Evolutionary conservation across 2,888 invertebrate genomes (phyloP).

Genomic region (Melipona bicolor): DNA sequence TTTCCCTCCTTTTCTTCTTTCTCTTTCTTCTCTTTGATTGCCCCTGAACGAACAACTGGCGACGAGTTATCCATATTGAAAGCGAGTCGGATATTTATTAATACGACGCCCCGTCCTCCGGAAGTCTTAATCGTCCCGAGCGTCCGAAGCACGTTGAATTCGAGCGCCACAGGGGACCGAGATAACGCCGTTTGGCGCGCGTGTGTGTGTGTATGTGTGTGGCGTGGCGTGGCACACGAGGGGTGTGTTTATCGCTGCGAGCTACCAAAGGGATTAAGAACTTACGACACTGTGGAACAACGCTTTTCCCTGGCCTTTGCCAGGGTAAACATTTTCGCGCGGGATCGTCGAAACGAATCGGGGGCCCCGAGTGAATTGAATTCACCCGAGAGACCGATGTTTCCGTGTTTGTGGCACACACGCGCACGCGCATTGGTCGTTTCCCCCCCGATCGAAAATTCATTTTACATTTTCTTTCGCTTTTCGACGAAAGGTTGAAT

Average conservation of each 20-base stretch:
- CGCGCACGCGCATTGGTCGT: no score
- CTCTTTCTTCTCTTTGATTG: no score
- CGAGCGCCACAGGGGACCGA: conserved; percentile 1
- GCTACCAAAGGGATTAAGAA: conserved; percentile 56
- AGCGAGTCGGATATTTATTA: conserved; percentile 72
- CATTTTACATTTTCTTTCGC: no score
- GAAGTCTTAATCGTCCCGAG: conserved; percentile 62
- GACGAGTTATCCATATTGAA: conserved; percentile 46
- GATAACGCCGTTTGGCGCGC: conserved; percentile 20
- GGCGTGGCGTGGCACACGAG: background rate
- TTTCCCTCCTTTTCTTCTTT: background rate
- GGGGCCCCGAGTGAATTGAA: conserved; percentile 25
- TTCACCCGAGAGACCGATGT: conserved; percentile 3
- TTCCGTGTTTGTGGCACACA: background rate
- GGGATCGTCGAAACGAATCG: conserved; percentile 26
- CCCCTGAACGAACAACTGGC: background rate
- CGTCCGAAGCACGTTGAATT: conserved; percentile 24
- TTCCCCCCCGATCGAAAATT: no score
- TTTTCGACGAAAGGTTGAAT: no score
- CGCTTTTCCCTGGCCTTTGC: conserved; percentile 1
- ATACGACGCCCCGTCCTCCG: conserved; percentile 35
- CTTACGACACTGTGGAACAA: conserved; percentile 35
- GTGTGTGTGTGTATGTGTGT: background rate
- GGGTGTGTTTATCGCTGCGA: conserved; percentile 35
- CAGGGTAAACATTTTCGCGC: conserved; percentile 33